These are phyloP conservation scores for Acrocephalus scirpaceus DNA, from an alignment of 2,797 vertebrate species.

Conservation along the genomic window DNA sequence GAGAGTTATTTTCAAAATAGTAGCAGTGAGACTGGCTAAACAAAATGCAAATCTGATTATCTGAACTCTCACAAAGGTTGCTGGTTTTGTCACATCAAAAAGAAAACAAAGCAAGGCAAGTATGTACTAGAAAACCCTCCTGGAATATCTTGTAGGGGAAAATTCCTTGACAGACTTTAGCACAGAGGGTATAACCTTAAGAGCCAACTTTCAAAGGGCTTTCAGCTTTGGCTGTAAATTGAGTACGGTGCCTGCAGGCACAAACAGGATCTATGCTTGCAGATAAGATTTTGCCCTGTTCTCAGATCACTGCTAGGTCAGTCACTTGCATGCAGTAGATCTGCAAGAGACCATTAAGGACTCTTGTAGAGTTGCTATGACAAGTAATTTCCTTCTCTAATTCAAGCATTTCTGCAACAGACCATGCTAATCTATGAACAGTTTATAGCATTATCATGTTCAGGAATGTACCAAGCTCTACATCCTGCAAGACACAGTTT, in stretches of 20 bases:
- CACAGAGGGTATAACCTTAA: not conserved
- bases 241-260: not conserved
- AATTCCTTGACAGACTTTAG: constrained; percentile 8
- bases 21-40: not conserved
- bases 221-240: constrained; percentile 11
- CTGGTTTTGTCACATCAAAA: not conserved
- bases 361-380: not conserved
- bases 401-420: not conserved
- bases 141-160: not conserved
- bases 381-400: not conserved
- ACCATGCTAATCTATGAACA: not conserved
- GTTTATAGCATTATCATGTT: not conserved
- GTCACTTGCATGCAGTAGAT: not conserved
- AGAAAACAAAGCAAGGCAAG: not conserved
- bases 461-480: not conserved
- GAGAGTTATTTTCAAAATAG: not conserved
- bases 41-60: not conserved
- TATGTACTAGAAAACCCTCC: not conserved
- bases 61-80: not conserved
- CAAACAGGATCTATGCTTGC: not conserved
- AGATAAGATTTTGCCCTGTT: not conserved
- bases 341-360: not conserved
- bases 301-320: not conserved
- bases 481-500: not conserved
- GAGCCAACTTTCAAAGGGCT: not conserved